Base-by-base conservation (phyloP, 2,113 vertebrate species). In the Drymodes brunneopygia region DNA sequence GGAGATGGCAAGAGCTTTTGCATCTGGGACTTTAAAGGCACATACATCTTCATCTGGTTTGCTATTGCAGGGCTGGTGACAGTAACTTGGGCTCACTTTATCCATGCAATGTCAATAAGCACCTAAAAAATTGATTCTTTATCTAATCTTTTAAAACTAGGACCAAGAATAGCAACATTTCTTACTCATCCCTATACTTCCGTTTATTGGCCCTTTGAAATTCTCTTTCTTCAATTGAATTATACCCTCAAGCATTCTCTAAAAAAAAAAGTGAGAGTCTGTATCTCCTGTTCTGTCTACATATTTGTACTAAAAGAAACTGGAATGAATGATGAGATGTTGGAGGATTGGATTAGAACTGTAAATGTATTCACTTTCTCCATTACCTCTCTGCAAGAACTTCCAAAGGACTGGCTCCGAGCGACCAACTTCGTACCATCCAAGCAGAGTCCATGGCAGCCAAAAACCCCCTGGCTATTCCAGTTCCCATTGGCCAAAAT, bases 401-500 rank as follows among this genome's bases (percentile, higher is more conserved):
- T 95, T 99, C 99, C 79, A 99, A 96, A 62, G 99, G 98, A 42
- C 98, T 97, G 35, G 98, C 98, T 91, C 99, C 99, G 1, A 99
- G 98, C 2, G 99, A 98, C 99, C 99, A 99, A 86, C 99, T 99
- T 89, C 98, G 98, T 95, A 99, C 99, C 99, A 99, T 99, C 99
- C 99, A 99, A 60, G 98, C 99, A 2, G 99, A 99, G 96, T 99
- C 99, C 98, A 99, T 99, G 45, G 98, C 99, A 94, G 99, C 99
- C 92, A 99, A 97, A 97, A 99, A 99, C 62, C 99, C 99, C 71
- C 99, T 98, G 28, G 99, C 99, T 90, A 99, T 99, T 95, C 99
- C 99, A 64, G 99, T 99, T 94, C 99, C 99, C 99, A 99, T 99
- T 23, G 99, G 99, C 99, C 99, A 99, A 97, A 99, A 99, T 0